Base-by-base conservation (phyloP, 2,113 vertebrate species). In the Smithornis capensis region DNA sequence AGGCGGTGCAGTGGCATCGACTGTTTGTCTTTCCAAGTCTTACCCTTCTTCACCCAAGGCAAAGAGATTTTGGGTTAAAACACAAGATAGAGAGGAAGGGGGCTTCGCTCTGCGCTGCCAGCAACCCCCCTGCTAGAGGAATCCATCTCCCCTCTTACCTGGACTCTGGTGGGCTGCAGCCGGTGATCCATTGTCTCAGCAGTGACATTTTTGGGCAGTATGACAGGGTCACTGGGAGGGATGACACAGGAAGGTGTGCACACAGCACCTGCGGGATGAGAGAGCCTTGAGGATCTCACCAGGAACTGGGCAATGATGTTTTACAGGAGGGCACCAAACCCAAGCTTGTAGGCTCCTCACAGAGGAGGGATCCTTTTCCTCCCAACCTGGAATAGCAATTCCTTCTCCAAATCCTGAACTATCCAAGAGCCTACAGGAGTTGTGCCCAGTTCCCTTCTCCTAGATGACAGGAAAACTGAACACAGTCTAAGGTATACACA, bases 141-240 rank as follows among this genome's bases (percentile, higher is more conserved):
- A 45, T 5, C 24, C 37, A 27, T 10, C 22, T 74, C 13, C 35
- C 47, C 42, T 4, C 96, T 98, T 93, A 99, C 99, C 99, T 99
- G 97, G 80, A 99, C 98, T 93, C 95, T 98, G 81, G 96, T 96
- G 60, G 99, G 99, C 47, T 98, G 96, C 98, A 99, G 98, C 98
- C 98, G 98, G 97, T 99, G 98, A 79, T 98, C 98, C 97, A 99
- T 94, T 3, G 98, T 98, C 71, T 98, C 98, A 31, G 98, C 96
- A 73, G 98, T 98, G 42, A 99, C 70, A 5, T 98, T 98, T 84
- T 96, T 97, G 4, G 99, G 98, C 88, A 99, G 97, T 23, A 98
- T 96, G 75, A 99, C 99, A 0, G 99, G 98, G 77, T 99, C 99
- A 19, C 97, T 98, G 62, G 99, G 98, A 81, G 98, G 97, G 67